Evolutionary conservation across 2,113 vertebrate genomes (phyloP).

Genomic region (Ifrita kowaldi): DNA sequence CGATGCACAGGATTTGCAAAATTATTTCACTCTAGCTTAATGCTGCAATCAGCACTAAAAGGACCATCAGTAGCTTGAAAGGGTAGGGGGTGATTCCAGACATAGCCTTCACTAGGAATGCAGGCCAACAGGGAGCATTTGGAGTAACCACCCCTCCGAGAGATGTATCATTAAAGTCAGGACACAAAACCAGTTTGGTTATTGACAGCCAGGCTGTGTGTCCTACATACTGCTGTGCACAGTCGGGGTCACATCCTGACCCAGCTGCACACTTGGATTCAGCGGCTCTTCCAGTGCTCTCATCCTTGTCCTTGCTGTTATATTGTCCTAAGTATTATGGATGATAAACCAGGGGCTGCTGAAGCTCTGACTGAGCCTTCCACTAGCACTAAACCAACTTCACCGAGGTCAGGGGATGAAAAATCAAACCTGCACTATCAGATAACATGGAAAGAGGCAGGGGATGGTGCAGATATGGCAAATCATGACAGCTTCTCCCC

Average conservation of each 20-base stretch:
- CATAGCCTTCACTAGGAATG: not conserved
- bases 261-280: fast-evolving
- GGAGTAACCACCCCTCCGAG: not conserved
- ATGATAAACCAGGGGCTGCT: not conserved
- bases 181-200: not conserved
- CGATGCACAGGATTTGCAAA: not conserved
- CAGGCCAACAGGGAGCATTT: not conserved
- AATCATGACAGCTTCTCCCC: not conserved
- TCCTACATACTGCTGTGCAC: not conserved
- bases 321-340: not conserved
- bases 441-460: not conserved
- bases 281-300: fast-evolving
- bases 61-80: not conserved
- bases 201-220: not conserved
- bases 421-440: not conserved
- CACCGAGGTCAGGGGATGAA: not conserved
- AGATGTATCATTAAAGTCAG: not conserved
- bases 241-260: not conserved
- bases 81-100: not conserved
- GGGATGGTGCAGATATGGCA: not conserved
- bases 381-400: not conserved
- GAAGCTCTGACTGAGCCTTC: not conserved
- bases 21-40: not conserved
- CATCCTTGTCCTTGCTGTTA: not conserved
- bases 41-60: not conserved